Conservation (phyloP, 2,888 invertebrate species). For the Drosophila glabriapex region DNA sequence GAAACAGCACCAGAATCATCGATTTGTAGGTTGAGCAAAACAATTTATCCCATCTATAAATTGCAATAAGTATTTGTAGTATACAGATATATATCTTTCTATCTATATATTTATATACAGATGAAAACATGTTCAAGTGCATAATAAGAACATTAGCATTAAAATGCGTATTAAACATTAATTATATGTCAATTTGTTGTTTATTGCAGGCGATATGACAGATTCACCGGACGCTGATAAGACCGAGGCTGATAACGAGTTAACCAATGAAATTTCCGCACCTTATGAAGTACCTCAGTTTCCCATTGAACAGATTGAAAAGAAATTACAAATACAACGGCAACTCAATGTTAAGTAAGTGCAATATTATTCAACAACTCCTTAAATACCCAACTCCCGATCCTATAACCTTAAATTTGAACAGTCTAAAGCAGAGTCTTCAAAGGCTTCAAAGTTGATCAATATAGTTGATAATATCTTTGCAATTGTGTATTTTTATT, state of each 20-base stretch:
- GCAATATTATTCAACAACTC: background rate
- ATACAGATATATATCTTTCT: background rate
- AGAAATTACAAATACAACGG: conserved; percentile 94
- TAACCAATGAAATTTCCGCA: conserved; percentile 94
- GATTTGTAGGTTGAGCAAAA: conserved; percentile 38
- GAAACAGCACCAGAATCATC: background rate
- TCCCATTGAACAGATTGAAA: conserved; percentile 98
- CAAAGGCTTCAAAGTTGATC: background rate
- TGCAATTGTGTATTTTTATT: too few species aligned
- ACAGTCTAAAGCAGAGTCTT: background rate
- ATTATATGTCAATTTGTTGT: conserved; percentile 33
- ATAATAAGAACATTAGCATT: background rate
- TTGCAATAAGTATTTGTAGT: background rate
- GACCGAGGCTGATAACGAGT: conserved; percentile 59
- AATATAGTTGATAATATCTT: too few species aligned
- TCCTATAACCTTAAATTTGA: background rate
- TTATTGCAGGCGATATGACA: conserved; percentile 71
- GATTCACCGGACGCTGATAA: conserved; percentile 64
- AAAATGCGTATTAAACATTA: conserved; percentile 3
- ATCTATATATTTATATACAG: background rate
- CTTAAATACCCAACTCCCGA: background rate
- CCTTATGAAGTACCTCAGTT: conserved; percentile 99
- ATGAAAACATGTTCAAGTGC: background rate
- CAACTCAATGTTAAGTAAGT: conserved; percentile 95
- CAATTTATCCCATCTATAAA: background rate